These are phyloP conservation scores for Buphagus erythrorhynchus DNA, from an alignment of 2,797 vertebrate genomes.

Conservation along the genomic window DNA sequence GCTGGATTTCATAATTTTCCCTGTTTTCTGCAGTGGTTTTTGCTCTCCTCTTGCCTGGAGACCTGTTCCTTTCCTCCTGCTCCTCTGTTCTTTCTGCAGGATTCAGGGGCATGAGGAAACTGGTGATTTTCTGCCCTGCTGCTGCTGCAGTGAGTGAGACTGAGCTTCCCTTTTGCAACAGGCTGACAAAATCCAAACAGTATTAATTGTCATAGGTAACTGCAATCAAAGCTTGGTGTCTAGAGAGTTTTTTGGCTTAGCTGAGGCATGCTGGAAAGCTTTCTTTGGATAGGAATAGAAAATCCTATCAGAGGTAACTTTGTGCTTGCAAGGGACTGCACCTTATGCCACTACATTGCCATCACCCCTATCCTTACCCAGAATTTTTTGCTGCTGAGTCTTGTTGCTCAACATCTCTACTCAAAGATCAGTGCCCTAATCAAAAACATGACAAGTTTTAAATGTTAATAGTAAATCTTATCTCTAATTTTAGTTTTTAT, in stretches of 20 bases:
- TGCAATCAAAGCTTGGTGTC: not conserved
- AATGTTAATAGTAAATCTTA: not conserved
- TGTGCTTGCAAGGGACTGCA: not conserved
- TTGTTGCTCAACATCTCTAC: not conserved
- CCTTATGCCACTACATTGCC: not conserved
- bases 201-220: not conserved
- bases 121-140: not conserved
- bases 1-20: not conserved
- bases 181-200: not conserved
- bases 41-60: not conserved
- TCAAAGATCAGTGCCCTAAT: not conserved
- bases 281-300: not conserved
- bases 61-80: not conserved
- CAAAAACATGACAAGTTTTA: not conserved
- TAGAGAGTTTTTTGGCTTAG: not conserved
- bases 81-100: not conserved
- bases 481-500: not conserved
- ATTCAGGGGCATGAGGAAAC: not conserved
- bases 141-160: not conserved
- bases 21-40: not conserved
- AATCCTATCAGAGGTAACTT: not conserved
- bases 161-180: not conserved
- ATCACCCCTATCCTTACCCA: not conserved
- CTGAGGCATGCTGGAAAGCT: not conserved
- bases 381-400: not conserved